A percentile compares a stretch with the other conserved stretches of the same genome.
Evolutionary conservation across 1,140 invertebrate species (phyloP).

Genomic region (Elymnias hypermnestra): DNA sequence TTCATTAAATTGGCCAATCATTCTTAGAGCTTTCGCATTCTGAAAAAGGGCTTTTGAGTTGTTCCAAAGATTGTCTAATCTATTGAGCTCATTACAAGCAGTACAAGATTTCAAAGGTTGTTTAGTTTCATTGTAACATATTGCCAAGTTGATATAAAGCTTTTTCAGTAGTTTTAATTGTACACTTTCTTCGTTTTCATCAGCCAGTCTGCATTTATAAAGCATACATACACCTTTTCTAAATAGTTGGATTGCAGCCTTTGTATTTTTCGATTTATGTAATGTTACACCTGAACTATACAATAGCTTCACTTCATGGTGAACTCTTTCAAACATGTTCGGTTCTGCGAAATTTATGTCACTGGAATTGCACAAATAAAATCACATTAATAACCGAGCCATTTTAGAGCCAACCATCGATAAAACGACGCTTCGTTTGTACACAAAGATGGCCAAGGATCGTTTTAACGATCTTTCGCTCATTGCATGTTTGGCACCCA

Average conservation of each 20-base stretch:
- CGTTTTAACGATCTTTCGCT: no score
- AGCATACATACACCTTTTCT: slow-evolving; percentile 48
- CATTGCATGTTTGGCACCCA: no score
- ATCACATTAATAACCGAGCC: no score
- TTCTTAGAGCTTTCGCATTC: slow-evolving; percentile 77
- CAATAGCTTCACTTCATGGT: slow-evolving; percentile 47
- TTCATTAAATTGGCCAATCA: slow-evolving; percentile 70
- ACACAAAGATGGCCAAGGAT: no score
- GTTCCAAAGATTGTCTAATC: slow-evolving; percentile 68
- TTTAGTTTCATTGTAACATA: slow-evolving; percentile 81
- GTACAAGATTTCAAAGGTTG: slow-evolving; percentile 77
- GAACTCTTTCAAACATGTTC: slow-evolving; percentile 53
- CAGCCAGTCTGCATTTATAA: slow-evolving; percentile 71
- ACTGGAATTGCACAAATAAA: slow-evolving; percentile 74
- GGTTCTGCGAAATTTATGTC: slow-evolving; percentile 45
- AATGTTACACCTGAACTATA: slow-evolving; percentile 44
- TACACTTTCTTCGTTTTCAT: slow-evolving; percentile 79
- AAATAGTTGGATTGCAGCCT: slow-evolving; percentile 46
- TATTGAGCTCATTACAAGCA: slow-evolving; percentile 75
- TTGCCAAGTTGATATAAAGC: slow-evolving; percentile 82
- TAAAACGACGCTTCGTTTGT: no score
- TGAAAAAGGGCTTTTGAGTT: slow-evolving; percentile 78
- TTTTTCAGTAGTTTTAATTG: slow-evolving; percentile 78
- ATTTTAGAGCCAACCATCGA: no score
- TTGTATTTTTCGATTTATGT: slow-evolving; percentile 45